Conservation (phyloP, 2,888 invertebrate genomes). For the Epistrophe eligans region DNA sequence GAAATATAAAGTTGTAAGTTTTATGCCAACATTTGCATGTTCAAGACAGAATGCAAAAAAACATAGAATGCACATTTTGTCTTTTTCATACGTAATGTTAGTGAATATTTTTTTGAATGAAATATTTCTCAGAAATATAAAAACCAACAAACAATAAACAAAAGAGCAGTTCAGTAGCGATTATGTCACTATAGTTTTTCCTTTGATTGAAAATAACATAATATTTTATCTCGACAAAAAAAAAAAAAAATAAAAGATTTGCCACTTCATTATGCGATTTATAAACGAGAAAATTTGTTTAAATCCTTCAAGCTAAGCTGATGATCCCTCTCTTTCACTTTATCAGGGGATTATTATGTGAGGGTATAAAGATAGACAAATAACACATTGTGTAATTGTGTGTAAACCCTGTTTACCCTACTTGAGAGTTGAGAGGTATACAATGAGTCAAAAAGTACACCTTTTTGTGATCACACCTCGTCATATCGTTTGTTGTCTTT, state of each 20-base stretch:
- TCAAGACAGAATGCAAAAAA: too few relatives aligned
- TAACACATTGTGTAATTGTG: conserved; percentile 77
- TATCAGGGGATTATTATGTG: conserved; percentile 57
- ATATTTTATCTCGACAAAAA: conserved; percentile 11
- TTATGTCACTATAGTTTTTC: conserved; percentile 40
- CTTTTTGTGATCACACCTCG: conserved; percentile 62
- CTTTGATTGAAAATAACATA: conserved; percentile 30
- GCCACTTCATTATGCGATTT: conserved; percentile 71
- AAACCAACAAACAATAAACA: conserved; percentile 33
- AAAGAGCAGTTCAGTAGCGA: conserved; percentile 61
- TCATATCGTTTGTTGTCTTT: conserved; percentile 34
- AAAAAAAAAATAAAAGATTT: conserved; percentile 48
- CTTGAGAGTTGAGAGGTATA: conserved; percentile 38
- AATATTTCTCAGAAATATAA: not conserved
- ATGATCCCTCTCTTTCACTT: conserved; percentile 70
- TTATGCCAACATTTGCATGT: too few relatives aligned
- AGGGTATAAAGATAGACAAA: conserved; percentile 48
- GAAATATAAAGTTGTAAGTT: too few relatives aligned
- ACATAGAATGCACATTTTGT: too few relatives aligned
- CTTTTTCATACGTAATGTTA: too few relatives aligned
- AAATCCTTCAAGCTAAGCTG: conserved; percentile 68
- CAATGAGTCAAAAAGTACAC: conserved; percentile 58
- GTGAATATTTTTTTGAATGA: conserved; percentile 16
- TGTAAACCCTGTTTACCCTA: conserved; percentile 77
- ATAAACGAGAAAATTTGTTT: conserved; percentile 65